These are phyloP conservation scores for Amphipoea lucens DNA, from an alignment of 2,888 invertebrate species.

Conservation along the genomic window DNA sequence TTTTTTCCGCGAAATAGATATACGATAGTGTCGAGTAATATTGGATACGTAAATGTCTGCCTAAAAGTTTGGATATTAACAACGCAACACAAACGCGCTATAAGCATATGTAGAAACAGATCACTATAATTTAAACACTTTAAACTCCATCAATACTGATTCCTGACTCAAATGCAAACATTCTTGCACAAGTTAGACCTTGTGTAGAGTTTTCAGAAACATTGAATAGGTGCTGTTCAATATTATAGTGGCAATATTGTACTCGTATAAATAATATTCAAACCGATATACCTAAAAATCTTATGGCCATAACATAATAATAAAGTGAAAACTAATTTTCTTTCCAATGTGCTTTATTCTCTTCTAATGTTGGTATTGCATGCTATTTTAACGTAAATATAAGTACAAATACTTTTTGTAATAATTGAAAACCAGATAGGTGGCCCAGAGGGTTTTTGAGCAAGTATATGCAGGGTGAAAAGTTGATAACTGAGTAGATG, in stretches of 20 bases:
- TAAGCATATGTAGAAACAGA: background rate
- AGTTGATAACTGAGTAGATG: no score
- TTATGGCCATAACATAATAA: constrained; percentile 11
- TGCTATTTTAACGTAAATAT: constrained; percentile 50
- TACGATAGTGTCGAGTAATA: no score
- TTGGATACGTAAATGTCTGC: no score
- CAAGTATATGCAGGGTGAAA: no score
- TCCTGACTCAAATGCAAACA: background rate
- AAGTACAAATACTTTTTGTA: constrained; percentile 6
- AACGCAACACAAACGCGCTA: background rate
- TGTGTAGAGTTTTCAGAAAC: background rate
- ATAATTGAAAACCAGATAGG: constrained; percentile 31
- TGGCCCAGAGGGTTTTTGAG: no score
- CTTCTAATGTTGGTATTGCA: constrained; percentile 55
- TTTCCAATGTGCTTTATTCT: constrained; percentile 37
- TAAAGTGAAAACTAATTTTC: constrained; percentile 44
- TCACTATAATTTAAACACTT: background rate
- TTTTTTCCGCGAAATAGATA: background rate
- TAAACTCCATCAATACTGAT: background rate
- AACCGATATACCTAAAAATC: background rate
- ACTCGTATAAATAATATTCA: background rate
- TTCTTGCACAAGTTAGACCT: no score
- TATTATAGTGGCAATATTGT: background rate
- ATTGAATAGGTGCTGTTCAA: background rate
- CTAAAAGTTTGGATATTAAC: background rate